Evolutionary conservation across 2,797 vertebrate genomes (phyloP), one percentile per base, ranked within the genome.

Genomic region (Enteromius mattozi): DNA sequence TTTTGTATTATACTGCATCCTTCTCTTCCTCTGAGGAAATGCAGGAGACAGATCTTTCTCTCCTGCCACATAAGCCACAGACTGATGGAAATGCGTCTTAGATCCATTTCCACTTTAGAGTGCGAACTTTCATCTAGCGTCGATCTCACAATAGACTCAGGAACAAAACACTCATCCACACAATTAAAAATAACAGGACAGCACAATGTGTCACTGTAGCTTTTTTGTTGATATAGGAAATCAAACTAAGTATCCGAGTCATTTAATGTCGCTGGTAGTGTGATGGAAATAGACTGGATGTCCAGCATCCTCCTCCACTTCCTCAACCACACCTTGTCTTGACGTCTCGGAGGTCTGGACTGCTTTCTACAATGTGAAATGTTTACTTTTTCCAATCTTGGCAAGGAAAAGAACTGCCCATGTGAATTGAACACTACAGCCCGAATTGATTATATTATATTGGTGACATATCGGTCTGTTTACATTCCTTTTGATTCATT

Each of bases 271-370:
- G 30, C 47, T 69, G 24, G 86, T 88, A 90, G 90, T 75, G 86
- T 89, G 88, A 91, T 75, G 61, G 85, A 69, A 51, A 91, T 84
- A 75, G 76, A 82, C 54, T 0, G 45, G 80, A 75, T 61, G 78
- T 75, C 78, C 51, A 87, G 90, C 92, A 92, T 94, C 93, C 93
- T 91, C 88, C 91, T 93, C 93, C 92, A 86, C 87, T 91, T 91
- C 89, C 91, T 87, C 79, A 66, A 81, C 66, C 42, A 35, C 4
- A 6, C 61, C 45, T 78, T 51, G 83, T 86, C 80, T 80, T 87
- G 85, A 51, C 49, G 54, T 81, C 66, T 68, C 75, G 74, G 9
- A 42, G 74, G 76, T 88, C 35, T 21, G 49, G 24, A 24, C 56
- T 85, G 56, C 37, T 74, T 83, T 79, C 51, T 80, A 13, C 76